phyloP scores from a whole-genome alignment of 35 echinoderm and acorn worm genomes.

The Chiridota heheva region DNA sequence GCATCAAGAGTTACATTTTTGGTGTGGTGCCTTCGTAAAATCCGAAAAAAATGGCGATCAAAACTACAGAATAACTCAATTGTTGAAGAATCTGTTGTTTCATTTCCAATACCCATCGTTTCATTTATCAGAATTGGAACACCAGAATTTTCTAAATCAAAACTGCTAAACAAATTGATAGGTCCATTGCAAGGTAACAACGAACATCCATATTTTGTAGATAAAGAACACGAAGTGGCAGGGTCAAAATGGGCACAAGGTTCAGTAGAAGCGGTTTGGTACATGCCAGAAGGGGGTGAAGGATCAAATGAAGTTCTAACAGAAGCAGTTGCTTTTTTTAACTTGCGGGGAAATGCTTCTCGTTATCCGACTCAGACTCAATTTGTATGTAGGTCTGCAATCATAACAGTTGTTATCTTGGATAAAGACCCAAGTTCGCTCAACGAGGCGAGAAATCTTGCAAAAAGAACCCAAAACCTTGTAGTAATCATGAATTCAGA shows the following conservation, averaged over 20 bases:
- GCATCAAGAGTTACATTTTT: neutral
- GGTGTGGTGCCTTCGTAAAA: conserved; percentile 27
- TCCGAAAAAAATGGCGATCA: conserved; percentile 18
- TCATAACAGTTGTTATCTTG: conserved; percentile 8
- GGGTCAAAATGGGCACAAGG: conserved; percentile 23
- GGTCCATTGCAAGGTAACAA: conserved; percentile 22
- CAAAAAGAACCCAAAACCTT: neutral
- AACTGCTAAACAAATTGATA: conserved; percentile 12
- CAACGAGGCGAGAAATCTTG: neutral
- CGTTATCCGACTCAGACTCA: neutral
- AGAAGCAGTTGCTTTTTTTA: conserved; percentile 30
- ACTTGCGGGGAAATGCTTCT: conserved; percentile 16
- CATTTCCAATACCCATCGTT: conserved; percentile 8
- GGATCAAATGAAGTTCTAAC: too few relatives aligned
- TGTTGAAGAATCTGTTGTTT: conserved; percentile 12
- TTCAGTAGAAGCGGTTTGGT: conserved; percentile 2
- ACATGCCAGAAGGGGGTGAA: neutral
- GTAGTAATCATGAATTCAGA: neutral
- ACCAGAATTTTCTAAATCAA: neutral
- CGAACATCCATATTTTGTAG: conserved; percentile 29
- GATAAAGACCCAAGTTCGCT: neutral
- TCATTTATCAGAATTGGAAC: conserved; percentile 1
- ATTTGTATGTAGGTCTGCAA: neutral
- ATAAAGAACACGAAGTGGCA: neutral
- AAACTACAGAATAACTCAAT: neutral